These are phyloP conservation scores for Penaeus chinensis DNA, from an alignment of 1,140 invertebrate genomes.

Conservation along the genomic window DNA sequence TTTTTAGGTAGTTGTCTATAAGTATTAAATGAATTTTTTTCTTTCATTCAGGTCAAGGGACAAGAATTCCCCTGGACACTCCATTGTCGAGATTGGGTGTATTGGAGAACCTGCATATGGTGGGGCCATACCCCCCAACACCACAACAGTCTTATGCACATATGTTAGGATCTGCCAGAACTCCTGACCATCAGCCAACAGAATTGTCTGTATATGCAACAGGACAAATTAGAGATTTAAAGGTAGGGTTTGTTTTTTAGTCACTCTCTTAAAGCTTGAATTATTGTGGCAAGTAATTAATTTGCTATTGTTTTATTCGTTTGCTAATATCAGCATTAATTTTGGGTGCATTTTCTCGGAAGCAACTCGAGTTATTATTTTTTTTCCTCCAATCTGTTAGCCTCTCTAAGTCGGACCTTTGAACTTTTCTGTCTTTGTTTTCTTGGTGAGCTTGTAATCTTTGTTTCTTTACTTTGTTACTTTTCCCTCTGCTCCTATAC, in stretches of 20 bases:
- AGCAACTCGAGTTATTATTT: too few relatives aligned
- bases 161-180: slow-evolving; percentile 44
- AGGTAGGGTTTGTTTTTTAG: slow-evolving; percentile 16
- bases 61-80: slow-evolving; percentile 46
- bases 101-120: slow-evolving; percentile 56
- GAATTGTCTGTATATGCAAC: slow-evolving; percentile 49
- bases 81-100: slow-evolving; percentile 53
- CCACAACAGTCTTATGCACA: slow-evolving; percentile 56
- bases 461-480: too few relatives aligned
- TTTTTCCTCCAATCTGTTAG: too few relatives aligned
- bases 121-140: slow-evolving; percentile 53
- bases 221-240: slow-evolving; percentile 49
- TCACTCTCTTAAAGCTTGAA: too few relatives aligned
- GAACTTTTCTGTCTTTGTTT: too few relatives aligned
- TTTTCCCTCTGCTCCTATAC: too few relatives aligned
- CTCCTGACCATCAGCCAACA: slow-evolving; percentile 49
- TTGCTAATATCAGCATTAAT: neutral
- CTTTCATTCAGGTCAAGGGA: slow-evolving; percentile 32
- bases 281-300: neutral
- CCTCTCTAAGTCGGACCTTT: too few relatives aligned
- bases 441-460: too few relatives aligned
- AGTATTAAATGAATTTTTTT: neutral
- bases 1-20: too few relatives aligned
- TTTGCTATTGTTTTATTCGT: neutral
- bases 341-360: too few relatives aligned